Evolutionary conservation across 2,113 vertebrate species (phyloP).

Genomic region (Amia ocellicauda): DNA sequence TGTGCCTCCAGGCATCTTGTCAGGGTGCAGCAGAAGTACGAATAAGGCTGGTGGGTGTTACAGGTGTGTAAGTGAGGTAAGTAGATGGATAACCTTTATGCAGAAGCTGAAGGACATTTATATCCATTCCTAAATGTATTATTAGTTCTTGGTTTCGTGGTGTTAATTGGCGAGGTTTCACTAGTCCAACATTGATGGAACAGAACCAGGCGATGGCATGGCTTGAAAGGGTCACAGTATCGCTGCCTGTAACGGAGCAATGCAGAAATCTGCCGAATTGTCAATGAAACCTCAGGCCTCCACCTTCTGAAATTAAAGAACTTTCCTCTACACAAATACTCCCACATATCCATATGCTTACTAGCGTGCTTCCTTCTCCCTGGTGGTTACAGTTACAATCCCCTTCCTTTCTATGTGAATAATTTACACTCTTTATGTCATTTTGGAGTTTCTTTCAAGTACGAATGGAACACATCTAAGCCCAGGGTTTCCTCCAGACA

Average conservation of each 20-base stretch:
- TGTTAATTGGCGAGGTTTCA: constrained; percentile 20
- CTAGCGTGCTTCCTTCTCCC: constrained; percentile 20
- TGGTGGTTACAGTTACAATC: constrained; percentile 23
- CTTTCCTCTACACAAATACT: constrained; percentile 9
- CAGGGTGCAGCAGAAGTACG: background rate
- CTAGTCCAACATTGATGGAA: too few relatives aligned
- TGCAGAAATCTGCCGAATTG: too few relatives aligned
- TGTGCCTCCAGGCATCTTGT: background rate
- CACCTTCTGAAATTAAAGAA: constrained; percentile 22
- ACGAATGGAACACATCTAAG: constrained; percentile 9
- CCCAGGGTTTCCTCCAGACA: background rate
- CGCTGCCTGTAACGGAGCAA: too few relatives aligned
- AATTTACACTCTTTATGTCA: constrained; percentile 27
- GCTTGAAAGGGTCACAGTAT: too few relatives aligned
- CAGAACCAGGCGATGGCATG: too few relatives aligned
- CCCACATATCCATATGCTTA: constrained; percentile 21
- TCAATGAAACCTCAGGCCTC: too few relatives aligned
- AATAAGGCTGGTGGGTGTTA: too few relatives aligned
- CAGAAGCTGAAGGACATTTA: too few relatives aligned
- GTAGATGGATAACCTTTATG: too few relatives aligned
- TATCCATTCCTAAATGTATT: too few relatives aligned
- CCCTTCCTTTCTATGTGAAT: constrained; percentile 19
- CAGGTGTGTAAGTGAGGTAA: too few relatives aligned
- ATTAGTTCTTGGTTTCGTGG: too few relatives aligned
- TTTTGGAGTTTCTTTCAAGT: constrained; percentile 24